phyloP scores from a whole-genome alignment of 2,113 vertebrate genomes.

The Serinus canaria region DNA sequence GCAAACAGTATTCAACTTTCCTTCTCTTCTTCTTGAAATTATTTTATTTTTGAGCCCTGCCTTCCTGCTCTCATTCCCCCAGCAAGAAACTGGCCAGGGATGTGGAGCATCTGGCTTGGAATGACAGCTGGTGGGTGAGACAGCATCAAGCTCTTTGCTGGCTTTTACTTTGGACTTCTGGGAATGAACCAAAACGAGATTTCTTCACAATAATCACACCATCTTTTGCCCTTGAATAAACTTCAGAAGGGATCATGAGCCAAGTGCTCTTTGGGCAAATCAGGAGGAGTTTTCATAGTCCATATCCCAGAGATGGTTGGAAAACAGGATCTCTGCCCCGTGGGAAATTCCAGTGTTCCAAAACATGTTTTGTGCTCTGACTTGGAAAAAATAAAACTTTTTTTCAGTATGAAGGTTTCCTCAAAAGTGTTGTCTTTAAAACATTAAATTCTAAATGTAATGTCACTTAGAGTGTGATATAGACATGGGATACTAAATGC shows the following conservation, averaged over 20 bases:
- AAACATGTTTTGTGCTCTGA: background rate
- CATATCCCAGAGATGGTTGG: background rate
- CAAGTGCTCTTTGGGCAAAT: background rate
- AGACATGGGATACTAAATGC: background rate
- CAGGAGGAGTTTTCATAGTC: background rate
- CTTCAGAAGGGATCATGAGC: background rate
- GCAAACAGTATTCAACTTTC: background rate
- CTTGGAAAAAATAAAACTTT: background rate
- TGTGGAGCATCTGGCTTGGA: background rate
- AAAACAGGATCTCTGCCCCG: background rate
- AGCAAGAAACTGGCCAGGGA: slow-evolving; percentile 8
- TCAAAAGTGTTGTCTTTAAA: background rate
- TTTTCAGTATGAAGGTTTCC: background rate
- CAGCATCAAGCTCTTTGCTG: background rate
- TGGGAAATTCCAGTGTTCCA: slow-evolving; percentile 11
- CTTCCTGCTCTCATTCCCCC: background rate
- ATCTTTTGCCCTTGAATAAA: slow-evolving; percentile 34
- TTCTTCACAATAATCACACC: background rate
- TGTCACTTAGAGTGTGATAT: background rate
- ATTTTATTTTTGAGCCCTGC: background rate
- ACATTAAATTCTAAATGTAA: background rate
- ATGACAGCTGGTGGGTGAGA: slow-evolving; percentile 26
- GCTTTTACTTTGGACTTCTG: slow-evolving; percentile 2
- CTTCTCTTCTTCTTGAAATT: background rate
- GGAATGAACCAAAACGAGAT: slow-evolving; percentile 5